Evolutionary conservation across 1,140 invertebrate genomes (phyloP).

Genomic region (Papilio glaucus): DNA sequence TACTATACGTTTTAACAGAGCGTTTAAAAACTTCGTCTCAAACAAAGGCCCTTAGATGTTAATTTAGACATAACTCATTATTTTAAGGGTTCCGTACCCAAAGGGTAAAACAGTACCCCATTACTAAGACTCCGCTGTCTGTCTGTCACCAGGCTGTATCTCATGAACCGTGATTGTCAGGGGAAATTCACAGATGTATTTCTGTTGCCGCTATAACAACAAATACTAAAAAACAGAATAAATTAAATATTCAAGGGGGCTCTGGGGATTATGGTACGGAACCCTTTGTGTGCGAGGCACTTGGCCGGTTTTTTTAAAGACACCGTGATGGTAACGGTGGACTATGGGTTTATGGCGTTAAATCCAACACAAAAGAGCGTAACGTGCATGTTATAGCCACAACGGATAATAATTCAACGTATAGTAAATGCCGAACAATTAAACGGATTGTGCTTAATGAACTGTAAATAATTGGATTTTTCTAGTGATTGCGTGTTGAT

Average conservation of each 20-base stretch:
- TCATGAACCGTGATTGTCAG: too few relatives aligned
- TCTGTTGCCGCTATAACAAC: too few relatives aligned
- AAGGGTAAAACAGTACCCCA: too few relatives aligned
- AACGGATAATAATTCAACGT: background rate
- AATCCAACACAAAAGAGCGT: conserved; percentile 1
- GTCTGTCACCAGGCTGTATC: too few relatives aligned
- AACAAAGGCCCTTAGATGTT: conserved; percentile 26
- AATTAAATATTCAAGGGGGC: too few relatives aligned
- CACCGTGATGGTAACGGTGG: background rate
- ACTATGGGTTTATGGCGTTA: conserved; percentile 3
- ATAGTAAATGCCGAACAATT: background rate
- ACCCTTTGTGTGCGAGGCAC: too few relatives aligned
- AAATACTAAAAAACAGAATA: too few relatives aligned
- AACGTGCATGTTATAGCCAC: conserved; percentile 1
- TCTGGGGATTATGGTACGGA: too few relatives aligned
- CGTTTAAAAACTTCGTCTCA: conserved; percentile 17
- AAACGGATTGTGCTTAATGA: conserved; percentile 9
- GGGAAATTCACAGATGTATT: too few relatives aligned
- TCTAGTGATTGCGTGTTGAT: background rate
- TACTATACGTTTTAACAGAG: background rate
- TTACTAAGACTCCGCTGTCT: too few relatives aligned
- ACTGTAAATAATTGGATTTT: background rate
- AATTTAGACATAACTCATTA: conserved; percentile 12
- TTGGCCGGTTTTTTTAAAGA: too few relatives aligned
- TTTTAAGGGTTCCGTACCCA: too few relatives aligned